phyloP scores from a whole-genome alignment of 2,113 vertebrate genomes.

The Petaurus breviceps region DNA sequence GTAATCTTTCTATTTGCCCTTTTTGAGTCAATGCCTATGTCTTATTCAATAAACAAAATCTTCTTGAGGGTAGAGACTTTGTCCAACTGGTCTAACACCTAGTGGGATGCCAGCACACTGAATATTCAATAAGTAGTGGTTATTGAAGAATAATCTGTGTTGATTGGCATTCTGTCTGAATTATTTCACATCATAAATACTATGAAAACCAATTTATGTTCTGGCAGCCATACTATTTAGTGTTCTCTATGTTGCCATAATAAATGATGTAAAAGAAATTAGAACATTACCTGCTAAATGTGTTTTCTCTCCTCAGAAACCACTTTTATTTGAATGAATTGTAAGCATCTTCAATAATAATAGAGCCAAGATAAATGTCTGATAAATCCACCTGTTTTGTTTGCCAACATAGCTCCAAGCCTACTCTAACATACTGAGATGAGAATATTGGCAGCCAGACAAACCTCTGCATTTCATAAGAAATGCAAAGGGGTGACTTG shows the following conservation, averaged over 20 bases:
- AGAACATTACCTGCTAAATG: constrained; percentile 46
- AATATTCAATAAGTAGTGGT: constrained; percentile 39
- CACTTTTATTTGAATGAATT: constrained; percentile 12
- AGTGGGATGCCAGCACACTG: not conserved
- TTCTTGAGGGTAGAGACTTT: constrained; percentile 33
- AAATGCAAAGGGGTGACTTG: constrained; percentile 10
- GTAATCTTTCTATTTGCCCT: constrained; percentile 8
- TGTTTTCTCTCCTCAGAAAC: not conserved
- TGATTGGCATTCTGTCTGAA: constrained; percentile 44
- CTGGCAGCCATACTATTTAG: not conserved
- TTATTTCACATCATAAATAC: constrained; percentile 38
- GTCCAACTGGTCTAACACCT: constrained; percentile 11
- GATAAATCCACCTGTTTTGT: constrained; percentile 30
- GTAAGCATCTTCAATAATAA: constrained; percentile 17
- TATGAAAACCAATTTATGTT: constrained; percentile 32
- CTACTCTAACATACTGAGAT: constrained; percentile 2
- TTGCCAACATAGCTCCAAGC: not conserved
- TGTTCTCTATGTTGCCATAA: constrained; percentile 20
- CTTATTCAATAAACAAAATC: constrained; percentile 33
- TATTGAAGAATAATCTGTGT: constrained; percentile 4
- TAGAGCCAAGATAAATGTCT: not conserved
- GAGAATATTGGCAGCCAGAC: not conserved
- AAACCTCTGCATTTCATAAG: not conserved
- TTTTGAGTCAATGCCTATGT: constrained; percentile 40
- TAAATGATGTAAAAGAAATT: constrained; percentile 35